Evolutionary conservation across 2,797 vertebrate genomes (phyloP), one percentile per base, ranked within the genome.

Genomic region (Phrynocephalus forsythii): DNA sequence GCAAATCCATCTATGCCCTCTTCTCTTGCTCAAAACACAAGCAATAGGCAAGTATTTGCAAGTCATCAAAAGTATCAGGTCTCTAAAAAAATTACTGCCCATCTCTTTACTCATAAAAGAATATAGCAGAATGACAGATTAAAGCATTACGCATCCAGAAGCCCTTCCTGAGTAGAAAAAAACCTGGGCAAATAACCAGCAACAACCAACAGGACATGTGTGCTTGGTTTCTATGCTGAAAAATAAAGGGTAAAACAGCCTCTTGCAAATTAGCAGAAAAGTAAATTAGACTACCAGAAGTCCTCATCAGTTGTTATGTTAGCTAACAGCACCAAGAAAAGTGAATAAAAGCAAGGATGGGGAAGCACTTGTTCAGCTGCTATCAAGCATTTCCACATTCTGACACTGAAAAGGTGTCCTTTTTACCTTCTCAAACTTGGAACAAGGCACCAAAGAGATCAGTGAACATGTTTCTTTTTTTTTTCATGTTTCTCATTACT

Each of bases 401-500:
- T 84, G n/a, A 33, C n/a, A 82, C 1, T 1, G 33, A 1, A 48
- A 76, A 8, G 0, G 0, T 0, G 48, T 86, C 69, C 75, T 60
- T 38, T 24, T 88, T 52, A 52, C 52, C 38, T 16, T 10, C 30
- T 7, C 10, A 84, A 66, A 90, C 24, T 90, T 50, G 81, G n/a
- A 67, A 33, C 84, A 85, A 87, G 22, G 33, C 60, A 48, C 0
- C 4, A 13, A 78, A 8, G 10, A 67, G 44, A 81, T 13, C 24
- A 44, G 30, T 66, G 26, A 76, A n/a, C 26, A 84, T 18, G n/a
- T n/a, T n/a, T n/a, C n/a, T n/a, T n/a, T n/a, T n/a, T 22, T 28
- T 13, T 8, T 60, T 16, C 24, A 38, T 75, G 8, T 44, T 60
- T 33, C 10, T 81, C 24, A 63, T 15, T 75, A 3, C 28, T 60